Base-by-base conservation (phyloP, 2,888 invertebrate species). In the Metallyticus violacea region DNA sequence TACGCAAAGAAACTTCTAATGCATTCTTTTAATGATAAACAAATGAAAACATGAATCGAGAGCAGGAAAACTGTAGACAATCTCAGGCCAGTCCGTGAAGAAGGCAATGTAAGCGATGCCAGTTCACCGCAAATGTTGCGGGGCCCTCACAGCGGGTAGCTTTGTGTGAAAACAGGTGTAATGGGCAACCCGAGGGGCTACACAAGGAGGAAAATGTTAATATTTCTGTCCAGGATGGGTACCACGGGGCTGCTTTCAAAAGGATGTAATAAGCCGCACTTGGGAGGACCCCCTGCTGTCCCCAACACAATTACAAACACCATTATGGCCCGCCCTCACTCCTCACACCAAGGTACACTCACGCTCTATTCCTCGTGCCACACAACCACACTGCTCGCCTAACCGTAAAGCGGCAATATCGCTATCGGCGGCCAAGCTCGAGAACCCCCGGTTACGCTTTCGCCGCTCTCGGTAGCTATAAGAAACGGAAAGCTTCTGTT, bases 261-360 rank as follows among this genome's bases (percentile, higher is more conserved):
- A 28, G 77, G 77, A 83, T 77, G 77, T 83, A 83, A 83, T 83
- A 83, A 83, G 83, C 83, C 83, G 83, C 83, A 28, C 27, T 77
- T 83, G 77, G 76, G 40, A 62, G 83, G 83, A 77, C 30, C 25
- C 77, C 83, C 83, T 25, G 83, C 83, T 83, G 83, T 40, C 77
- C 77, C 26, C 28, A 83, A 83, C 83, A 83, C 83, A 83, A 83
- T 83, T 83, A 83, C 83, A 83, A 83, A 83, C 83, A 83, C 83
- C 83, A 83, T 83, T 83, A 83, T 29, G 26, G 76, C 77, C 83
- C 76, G 77, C 83, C 83, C 83, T 77, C n/a, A 28, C 77, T 26
- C 77, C 22, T 27, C 28, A 27, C 83, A 29, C 77, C 77, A 83
- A 77, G 25, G 83, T 83, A 83, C n/a, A 83, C 77, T 83, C 83